Conservation (phyloP, 2,888 invertebrate genomes). For the Phanerotoma sp. region DNA sequence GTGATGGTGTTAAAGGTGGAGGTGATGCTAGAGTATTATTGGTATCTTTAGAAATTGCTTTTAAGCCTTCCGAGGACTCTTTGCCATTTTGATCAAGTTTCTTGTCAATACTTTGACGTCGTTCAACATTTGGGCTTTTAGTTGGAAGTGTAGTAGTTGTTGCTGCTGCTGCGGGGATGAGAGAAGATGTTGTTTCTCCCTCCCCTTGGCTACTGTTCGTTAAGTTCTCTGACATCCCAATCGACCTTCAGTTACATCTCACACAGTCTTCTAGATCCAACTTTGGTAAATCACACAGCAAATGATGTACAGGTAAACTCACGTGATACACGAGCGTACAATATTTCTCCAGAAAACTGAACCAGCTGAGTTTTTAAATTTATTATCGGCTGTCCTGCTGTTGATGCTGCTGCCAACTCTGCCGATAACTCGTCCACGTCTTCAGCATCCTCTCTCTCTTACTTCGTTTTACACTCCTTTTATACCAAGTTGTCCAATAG, state of each 20-base stretch:
- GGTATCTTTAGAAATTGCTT: too few species aligned
- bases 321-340: background rate
- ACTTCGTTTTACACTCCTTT: background rate
- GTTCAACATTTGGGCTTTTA: background rate
- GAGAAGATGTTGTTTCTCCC: slow-evolving; percentile 14
- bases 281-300: background rate
- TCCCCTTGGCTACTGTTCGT: slow-evolving; percentile 13
- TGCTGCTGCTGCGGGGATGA: background rate
- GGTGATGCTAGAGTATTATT: background rate
- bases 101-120: background rate
- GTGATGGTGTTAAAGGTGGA: background rate
- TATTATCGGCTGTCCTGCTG: slow-evolving; percentile 7
- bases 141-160: background rate
- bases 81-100: too few species aligned
- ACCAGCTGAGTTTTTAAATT: background rate
- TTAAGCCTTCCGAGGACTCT: too few species aligned
- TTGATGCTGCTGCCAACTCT: background rate
- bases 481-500: slow-evolving; percentile 4
- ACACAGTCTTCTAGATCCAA: slow-evolving; percentile 8
- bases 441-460: slow-evolving; percentile 13
- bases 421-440: slow-evolving; percentile 18
- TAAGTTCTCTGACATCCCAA: slow-evolving; percentile 20
- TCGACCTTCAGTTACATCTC: slow-evolving; percentile 1
- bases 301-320: too few species aligned
- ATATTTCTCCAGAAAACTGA: slow-evolving; percentile 3